phyloP scores from a whole-genome alignment of 2,888 invertebrate genomes.

The Stramonita haemastoma region DNA sequence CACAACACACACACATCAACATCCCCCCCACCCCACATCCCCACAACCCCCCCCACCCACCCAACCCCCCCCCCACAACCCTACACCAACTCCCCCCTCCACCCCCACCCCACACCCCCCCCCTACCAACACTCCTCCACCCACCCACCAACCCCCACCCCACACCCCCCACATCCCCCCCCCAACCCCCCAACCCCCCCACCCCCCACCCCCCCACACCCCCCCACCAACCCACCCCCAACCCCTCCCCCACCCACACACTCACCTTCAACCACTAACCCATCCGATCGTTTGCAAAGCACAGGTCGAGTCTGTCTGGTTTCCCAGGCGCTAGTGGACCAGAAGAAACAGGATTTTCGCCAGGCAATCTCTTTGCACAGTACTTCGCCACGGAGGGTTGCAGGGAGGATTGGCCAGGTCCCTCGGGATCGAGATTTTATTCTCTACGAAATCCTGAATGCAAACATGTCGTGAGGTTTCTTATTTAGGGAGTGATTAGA shows the following conservation, averaged over 20 bases:
- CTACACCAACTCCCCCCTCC: background rate
- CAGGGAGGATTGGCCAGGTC: constrained; percentile 57
- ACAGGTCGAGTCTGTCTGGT: constrained; percentile 65
- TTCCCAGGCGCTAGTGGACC: constrained; percentile 75
- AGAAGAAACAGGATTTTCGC: constrained; percentile 78
- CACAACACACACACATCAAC: background rate
- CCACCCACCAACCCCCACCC: too few species aligned
- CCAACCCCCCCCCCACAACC: too few species aligned
- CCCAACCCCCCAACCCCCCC: background rate
- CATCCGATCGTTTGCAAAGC: constrained; percentile 79
- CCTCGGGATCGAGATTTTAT: constrained; percentile 70
- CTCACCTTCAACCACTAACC: constrained; percentile 76
- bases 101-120: background rate
- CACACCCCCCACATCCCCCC: too few species aligned
- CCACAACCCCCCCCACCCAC: too few species aligned
- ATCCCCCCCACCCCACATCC: background rate
- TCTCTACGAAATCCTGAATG: constrained; percentile 50
- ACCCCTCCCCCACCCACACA: background rate
- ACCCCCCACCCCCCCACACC: background rate
- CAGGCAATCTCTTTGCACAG: constrained; percentile 69
- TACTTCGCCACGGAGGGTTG: constrained; percentile 59
- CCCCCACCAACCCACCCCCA: background rate
- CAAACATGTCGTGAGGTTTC: too few species aligned
- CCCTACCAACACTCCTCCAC: background rate
- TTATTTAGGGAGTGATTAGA: too few species aligned